phyloP scores from a whole-genome alignment of 2,797 vertebrate species.

The Borostomias antarcticus region DNA sequence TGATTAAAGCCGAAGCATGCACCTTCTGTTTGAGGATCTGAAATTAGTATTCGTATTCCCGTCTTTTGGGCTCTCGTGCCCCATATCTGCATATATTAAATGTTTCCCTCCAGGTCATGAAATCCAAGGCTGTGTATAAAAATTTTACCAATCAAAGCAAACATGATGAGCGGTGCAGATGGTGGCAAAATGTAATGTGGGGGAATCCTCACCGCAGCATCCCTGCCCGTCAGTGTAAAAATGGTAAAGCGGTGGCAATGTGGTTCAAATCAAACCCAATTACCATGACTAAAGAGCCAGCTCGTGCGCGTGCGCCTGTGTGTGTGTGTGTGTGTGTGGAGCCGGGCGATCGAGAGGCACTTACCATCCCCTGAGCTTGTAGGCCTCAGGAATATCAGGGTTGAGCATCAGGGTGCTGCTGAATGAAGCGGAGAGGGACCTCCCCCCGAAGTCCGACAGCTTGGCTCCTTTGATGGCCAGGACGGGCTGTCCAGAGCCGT shows the following conservation, averaged over 20 bases:
- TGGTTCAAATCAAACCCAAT: too few relatives aligned
- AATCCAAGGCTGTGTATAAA: not conserved
- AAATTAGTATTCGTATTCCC: conserved; percentile 44
- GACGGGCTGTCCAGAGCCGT: conserved; percentile 89
- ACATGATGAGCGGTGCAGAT: too few relatives aligned
- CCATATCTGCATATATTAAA: conserved; percentile 32
- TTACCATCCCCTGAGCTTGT: conserved; percentile 95
- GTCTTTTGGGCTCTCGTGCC: conserved; percentile 18
- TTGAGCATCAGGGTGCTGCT: conserved; percentile 92
- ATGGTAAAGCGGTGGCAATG: too few relatives aligned
- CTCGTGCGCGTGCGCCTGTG: too few relatives aligned
- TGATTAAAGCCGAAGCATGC: conserved; percentile 63
- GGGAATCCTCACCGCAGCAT: too few relatives aligned
- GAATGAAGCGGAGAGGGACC: conserved; percentile 89
- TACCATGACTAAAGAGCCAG: too few relatives aligned
- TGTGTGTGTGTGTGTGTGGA: too few relatives aligned
- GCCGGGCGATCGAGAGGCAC: conserved; percentile 36
- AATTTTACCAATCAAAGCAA: too few relatives aligned
- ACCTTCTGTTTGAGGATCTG: conserved; percentile 44
- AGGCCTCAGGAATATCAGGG: conserved; percentile 94
- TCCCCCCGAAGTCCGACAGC: conserved; percentile 93
- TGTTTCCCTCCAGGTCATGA: not conserved
- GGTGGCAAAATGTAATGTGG: too few relatives aligned
- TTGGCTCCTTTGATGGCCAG: conserved; percentile 92
- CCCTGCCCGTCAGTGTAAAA: too few relatives aligned